Percentiles rank a stretch among this genome's conserved stretches.
phyloP scores from a whole-genome alignment of 2,888 invertebrate genomes.

The Cerastis leucographa region DNA sequence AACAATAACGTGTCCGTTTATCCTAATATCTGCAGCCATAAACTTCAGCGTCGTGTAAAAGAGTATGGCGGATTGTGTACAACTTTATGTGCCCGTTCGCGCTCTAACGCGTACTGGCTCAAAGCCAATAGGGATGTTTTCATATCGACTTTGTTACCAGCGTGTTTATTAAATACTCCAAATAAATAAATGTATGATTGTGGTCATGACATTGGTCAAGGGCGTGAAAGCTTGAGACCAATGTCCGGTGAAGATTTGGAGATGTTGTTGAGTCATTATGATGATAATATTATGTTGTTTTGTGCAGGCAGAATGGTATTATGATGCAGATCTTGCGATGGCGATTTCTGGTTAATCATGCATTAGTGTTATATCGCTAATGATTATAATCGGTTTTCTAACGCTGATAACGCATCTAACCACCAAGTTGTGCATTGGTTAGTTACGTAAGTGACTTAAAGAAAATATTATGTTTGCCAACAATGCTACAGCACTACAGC shows the following conservation, averaged over 20 bases:
- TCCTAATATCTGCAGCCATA: conserved; percentile 49
- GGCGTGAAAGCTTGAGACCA: conserved; percentile 29
- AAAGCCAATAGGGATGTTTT: conserved; percentile 59
- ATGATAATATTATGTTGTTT: conserved; percentile 2
- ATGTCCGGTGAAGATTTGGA: conserved; percentile 28
- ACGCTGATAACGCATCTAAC: conserved; percentile 1
- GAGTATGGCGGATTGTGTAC: conserved; percentile 49
- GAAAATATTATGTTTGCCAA: conserved; percentile 2
- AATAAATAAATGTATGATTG: conserved; percentile 54
- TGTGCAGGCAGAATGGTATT: not conserved
- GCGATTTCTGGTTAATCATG: not conserved
- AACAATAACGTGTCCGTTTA: conserved; percentile 47
- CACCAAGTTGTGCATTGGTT: not conserved
- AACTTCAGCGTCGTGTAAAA: conserved; percentile 53
- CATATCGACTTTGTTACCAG: conserved; percentile 47
- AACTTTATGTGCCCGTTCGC: conserved; percentile 53
- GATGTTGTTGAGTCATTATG: conserved; percentile 32
- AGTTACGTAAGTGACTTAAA: conserved; percentile 11
- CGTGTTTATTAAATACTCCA: conserved; percentile 49
- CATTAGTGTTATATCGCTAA: conserved; percentile 5
- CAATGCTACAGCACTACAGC: not conserved
- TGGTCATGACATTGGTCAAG: conserved; percentile 57
- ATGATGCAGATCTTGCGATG: not conserved
- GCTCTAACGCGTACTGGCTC: conserved; percentile 56
- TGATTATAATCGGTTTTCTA: conserved; percentile 8